Conservation (phyloP, 2,888 invertebrate species). For the Cheiracanthium punctorium region DNA sequence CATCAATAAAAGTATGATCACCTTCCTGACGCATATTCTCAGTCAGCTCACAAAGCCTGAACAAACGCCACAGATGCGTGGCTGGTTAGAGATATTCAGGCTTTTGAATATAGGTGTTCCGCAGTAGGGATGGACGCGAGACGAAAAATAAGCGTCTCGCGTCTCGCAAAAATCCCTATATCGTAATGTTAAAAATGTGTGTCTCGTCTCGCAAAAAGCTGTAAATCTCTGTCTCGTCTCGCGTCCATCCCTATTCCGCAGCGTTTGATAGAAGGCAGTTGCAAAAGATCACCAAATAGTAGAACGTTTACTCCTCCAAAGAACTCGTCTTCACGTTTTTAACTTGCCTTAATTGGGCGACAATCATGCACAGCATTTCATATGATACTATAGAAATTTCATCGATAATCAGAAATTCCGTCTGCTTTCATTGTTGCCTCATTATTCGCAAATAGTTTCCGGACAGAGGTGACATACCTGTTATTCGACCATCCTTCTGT, state of each 20-base stretch:
- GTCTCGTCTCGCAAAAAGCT: too few relatives aligned
- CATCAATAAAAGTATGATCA: neutral
- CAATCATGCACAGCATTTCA: conserved; percentile 23
- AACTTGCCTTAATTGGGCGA: conserved; percentile 11
- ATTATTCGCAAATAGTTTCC: conserved; percentile 17
- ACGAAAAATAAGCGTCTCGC: too few relatives aligned
- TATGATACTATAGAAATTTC: conserved; percentile 20
- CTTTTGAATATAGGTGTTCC: too few relatives aligned
- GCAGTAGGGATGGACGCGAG: too few relatives aligned
- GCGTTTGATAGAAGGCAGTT: conserved; percentile 27
- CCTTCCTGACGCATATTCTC: neutral
- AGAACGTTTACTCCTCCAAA: conserved; percentile 26
- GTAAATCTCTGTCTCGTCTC: too few relatives aligned
- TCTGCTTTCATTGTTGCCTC: conserved; percentile 10
- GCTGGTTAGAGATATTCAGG: conserved; percentile 1
- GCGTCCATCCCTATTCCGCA: too few relatives aligned
- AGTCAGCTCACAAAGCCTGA: neutral
- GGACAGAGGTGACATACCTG: neutral
- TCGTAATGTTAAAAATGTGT: too few relatives aligned
- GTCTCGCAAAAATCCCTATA: too few relatives aligned
- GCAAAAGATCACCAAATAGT: conserved; percentile 26
- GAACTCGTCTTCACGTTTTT: too few relatives aligned
- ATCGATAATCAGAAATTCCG: conserved; percentile 19
- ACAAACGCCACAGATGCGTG: conserved; percentile 6
- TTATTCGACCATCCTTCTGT: conserved; percentile 25